Evolutionary conservation across 2,888 invertebrate genomes (phyloP), one percentile per base, ranked within the genome.

Genomic region (Drosophila acutilabella): DNA sequence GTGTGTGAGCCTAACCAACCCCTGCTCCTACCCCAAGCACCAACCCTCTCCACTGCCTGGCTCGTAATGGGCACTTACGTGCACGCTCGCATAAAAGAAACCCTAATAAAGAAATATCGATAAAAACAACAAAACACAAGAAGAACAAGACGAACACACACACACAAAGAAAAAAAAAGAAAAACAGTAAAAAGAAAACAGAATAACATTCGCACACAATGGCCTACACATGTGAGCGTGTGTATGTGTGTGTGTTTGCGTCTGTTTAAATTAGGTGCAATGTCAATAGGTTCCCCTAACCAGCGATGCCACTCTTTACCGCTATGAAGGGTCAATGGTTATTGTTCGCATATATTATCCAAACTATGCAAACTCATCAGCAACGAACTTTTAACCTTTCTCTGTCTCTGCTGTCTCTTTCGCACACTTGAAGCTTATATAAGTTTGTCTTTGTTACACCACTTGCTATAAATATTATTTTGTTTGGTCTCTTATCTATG

Each of bases 51-150:
- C 33, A 36, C 59, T 41, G 23, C 14, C 36, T 59, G 45, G 41
- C 52, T 64, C 68, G 66, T 73, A 77, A 83, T 79, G 78, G 85
- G 80, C 80, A 86, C 88, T 88, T 84, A 88, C 86, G 81, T 78
- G 88, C 83, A 83, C 88, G 83, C 78, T 88, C 82, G 53, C 84
- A 88, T 83, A 88, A 88, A 85, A 80, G 88, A 85, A 84, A 84
- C 84, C 86, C 83, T 82, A 88, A 88, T 80, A 84, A 84, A 84
- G 86, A 88, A 84, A 86, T 80, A 86, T 86, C 78, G 80, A 88
- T 88, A 86, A 82, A 82, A 80, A 80, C 72, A 84, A 81, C 73
- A 73, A 79, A 86, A 70, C 64, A 68, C 58, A 67, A 66, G 41
- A 33, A 59, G 42, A 64, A 61, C 40, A 69, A 64, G 47, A 8